Evolutionary conservation across 2,888 invertebrate genomes (phyloP).

Genomic region (Hemistola chrysoprasaria): DNA sequence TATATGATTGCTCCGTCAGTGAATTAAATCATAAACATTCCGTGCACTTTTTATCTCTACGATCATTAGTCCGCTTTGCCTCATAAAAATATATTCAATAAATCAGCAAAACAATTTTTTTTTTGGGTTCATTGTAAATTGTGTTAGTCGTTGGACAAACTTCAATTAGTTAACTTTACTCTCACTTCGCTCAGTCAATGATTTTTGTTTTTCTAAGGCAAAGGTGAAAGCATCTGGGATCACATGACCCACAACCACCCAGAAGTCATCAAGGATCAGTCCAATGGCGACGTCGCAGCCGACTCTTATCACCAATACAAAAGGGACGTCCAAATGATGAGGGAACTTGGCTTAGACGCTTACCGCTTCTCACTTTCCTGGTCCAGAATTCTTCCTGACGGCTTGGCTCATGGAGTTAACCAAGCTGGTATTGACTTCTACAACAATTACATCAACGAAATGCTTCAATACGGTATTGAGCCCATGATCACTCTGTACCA

Average conservation of each 20-base stretch:
- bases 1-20: too few relatives aligned
- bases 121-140: too few relatives aligned
- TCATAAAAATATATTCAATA: too few relatives aligned
- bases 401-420: slow-evolving; percentile 73
- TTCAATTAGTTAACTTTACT: too few relatives aligned
- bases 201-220: slow-evolving; percentile 34
- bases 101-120: too few relatives aligned
- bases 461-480: slow-evolving; percentile 81
- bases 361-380: slow-evolving; percentile 83
- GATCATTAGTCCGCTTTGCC: too few relatives aligned
- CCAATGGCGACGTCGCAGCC: slow-evolving; percentile 82
- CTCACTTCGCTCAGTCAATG: too few relatives aligned
- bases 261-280: slow-evolving; percentile 42
- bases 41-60: too few relatives aligned
- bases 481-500: slow-evolving; percentile 83
- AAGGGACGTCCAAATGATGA: slow-evolving; percentile 76
- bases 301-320: slow-evolving; percentile 83
- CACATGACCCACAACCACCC: slow-evolving; percentile 49
- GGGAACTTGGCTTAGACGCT: slow-evolving; percentile 64
- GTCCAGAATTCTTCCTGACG: slow-evolving; percentile 83
- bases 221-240: slow-evolving; percentile 60
- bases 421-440: slow-evolving; percentile 84
- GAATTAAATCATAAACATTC: too few relatives aligned
- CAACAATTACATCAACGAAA: slow-evolving; percentile 83
- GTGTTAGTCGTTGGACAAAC: too few relatives aligned